Evolutionary conservation across 1,140 invertebrate species (phyloP).

Genomic region (Rhopalosiphum maidis): DNA sequence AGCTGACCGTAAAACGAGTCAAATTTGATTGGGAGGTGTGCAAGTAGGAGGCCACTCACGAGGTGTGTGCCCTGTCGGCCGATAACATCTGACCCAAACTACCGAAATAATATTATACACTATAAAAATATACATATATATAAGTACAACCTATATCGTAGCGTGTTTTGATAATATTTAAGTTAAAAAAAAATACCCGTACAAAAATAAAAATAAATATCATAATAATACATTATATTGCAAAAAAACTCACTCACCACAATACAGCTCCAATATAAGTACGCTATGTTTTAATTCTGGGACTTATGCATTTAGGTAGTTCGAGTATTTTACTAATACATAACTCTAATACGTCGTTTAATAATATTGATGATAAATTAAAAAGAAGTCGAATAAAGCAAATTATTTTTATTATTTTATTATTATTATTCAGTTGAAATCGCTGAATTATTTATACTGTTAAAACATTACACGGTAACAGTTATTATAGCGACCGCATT

Average conservation of each 20-base stretch:
- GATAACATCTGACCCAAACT: constrained; percentile 50
- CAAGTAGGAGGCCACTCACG: too few species aligned
- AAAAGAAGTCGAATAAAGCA: background rate
- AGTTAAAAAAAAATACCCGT: background rate
- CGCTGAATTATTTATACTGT: background rate
- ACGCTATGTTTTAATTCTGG: background rate
- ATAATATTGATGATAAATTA: background rate
- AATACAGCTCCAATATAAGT: background rate
- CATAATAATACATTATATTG: background rate
- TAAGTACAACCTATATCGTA: background rate
- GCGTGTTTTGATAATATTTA: constrained; percentile 2
- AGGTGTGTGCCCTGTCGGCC: background rate
- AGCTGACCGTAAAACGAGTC: background rate
- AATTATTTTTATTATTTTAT: background rate
- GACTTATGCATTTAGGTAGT: too few species aligned
- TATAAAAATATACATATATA: background rate
- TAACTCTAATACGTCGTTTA: background rate
- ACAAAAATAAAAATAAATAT: background rate
- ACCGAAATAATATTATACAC: too few species aligned
- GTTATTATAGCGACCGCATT: background rate
- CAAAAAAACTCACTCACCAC: background rate
- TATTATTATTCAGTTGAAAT: background rate
- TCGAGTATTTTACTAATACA: background rate
- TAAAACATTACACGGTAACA: background rate
- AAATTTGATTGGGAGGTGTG: background rate